These are phyloP conservation scores for Auanema sp. DNA, from an alignment of 2,888 invertebrate species.

Conservation along the genomic window DNA sequence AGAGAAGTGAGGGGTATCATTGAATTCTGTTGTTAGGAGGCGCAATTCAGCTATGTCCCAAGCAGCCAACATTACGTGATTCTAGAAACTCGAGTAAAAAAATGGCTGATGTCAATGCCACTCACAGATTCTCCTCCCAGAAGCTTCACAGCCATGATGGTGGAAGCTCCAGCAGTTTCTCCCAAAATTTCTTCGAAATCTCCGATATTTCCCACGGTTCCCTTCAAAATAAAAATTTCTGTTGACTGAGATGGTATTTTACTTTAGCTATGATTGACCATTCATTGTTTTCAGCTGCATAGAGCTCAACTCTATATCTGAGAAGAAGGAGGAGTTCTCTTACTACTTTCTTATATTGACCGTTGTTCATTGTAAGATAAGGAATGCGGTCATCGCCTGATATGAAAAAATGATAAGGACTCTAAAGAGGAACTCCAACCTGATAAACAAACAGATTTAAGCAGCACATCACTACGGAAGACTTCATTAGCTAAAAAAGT, in stretches of 20 bases:
- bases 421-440: constrained; percentile 14
- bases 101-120: neutral
- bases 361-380: constrained; percentile 39
- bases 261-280: constrained; percentile 41
- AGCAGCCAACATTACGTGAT: constrained; percentile 35
- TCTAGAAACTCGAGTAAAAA: constrained; percentile 32
- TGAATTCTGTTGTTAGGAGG: constrained; percentile 42
- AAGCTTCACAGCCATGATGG: constrained; percentile 36
- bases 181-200: constrained; percentile 53
- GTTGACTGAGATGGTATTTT: neutral
- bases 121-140: constrained; percentile 36
- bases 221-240: constrained; percentile 19
- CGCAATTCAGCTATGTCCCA: constrained; percentile 47
- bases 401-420: neutral
- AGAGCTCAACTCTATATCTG: constrained; percentile 49
- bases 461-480: constrained; percentile 51
- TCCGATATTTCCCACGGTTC: constrained; percentile 45
- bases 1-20: constrained; percentile 44
- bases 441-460: constrained; percentile 31
- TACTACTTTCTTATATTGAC: constrained; percentile 47
- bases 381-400: constrained; percentile 27
- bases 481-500: constrained; percentile 49
- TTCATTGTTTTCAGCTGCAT: constrained; percentile 28
- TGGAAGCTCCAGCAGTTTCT: constrained; percentile 36
- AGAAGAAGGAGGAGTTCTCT: constrained; percentile 36